Percentiles rank a stretch among this genome's conserved stretches.
These are phyloP conservation scores for Eufriesea mexicana DNA, from an alignment of 1,140 invertebrate genomes.

Conservation along the genomic window DNA sequence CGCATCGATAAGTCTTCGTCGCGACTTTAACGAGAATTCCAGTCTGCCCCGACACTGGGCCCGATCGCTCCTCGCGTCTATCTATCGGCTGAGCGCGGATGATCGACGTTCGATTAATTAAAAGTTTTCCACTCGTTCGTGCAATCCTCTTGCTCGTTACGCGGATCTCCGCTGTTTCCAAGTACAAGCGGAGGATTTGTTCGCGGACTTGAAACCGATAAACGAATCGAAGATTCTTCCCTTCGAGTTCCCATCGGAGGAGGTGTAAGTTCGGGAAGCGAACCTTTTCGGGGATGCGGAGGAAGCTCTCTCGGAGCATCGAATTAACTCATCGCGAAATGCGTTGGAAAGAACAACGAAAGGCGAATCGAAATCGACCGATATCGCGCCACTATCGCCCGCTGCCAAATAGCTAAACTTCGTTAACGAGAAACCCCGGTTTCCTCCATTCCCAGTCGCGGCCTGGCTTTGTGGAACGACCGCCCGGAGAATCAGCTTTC, in stretches of 20 bases:
- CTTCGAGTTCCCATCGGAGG: not conserved
- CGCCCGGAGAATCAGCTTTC: constrained; percentile 13
- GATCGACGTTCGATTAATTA: constrained; percentile 16
- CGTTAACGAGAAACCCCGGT: constrained; percentile 20
- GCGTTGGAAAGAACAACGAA: not conserved
- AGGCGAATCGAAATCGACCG: constrained; percentile 4
- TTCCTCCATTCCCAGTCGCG: not conserved
- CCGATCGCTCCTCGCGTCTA: not conserved
- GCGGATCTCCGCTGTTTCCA: too few species aligned
- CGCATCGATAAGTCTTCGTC: too few species aligned
- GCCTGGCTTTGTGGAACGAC: not conserved
- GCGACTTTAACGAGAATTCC: not conserved
- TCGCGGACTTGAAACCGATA: constrained; percentile 9
- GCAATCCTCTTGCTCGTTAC: not conserved
- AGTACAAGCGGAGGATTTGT: not conserved
- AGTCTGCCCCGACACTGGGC: not conserved
- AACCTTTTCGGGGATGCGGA: not conserved
- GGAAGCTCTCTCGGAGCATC: not conserved
- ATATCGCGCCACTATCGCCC: not conserved
- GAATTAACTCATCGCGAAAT: constrained; percentile 2
- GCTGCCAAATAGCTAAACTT: constrained; percentile 7
- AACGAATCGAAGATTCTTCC: constrained; percentile 5
- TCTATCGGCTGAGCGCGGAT: not conserved
- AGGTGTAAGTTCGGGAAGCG: not conserved
- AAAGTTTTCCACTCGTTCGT: constrained; percentile 18